Base-by-base conservation (phyloP, 2,113 vertebrate genomes). In the Polypterus senegalus region DNA sequence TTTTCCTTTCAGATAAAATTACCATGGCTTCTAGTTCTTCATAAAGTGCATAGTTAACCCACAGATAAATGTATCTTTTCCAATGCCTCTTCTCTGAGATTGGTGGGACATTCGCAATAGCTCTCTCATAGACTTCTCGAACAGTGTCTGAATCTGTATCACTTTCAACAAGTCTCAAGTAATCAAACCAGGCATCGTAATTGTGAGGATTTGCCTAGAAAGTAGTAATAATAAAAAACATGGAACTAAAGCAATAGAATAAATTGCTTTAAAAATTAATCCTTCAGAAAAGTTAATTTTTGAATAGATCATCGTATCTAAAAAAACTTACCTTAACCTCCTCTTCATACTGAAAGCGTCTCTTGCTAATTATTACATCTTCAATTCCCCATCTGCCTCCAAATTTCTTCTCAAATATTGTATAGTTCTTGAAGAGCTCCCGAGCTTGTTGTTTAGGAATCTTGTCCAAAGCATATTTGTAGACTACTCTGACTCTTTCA, bases 321-420 rank as follows among this genome's bases (percentile, higher is more conserved):
- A 63, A 48, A 4, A n/a, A n/a, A 57, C 67, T 0, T 70, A 97
- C 96, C 90, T 97, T 99, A 63, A 99, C 95, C 69, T 99, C 96
- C 68, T 99, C 95, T 73, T 99, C 96, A 6, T 99, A 99, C 69
- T 98, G 96, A 77, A 98, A 99, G 46, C 93, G 77, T 27, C 96
- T 82, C 64, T 99, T 99, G 84, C 85, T 98, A 72, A 97, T 93
- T 4, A 99, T 99, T 61, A 99, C 97, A 27, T 98, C 95, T 75
- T 99, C 96, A 3, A 99, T 99, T 3, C 94, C 95, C 54, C 95
- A 77, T 11, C 95, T 76, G 78, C 98, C 96, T 55, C 96, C 96
- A 71, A 96, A 99, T 79, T 91, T 96, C 84, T 99, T 99, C 77
- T 99, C 96, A 70, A 99, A 99, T 77, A 97, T 87, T 0, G 95